These are phyloP conservation scores for Ruditapes philippinarum DNA, from an alignment of 1,140 invertebrate genomes.

Conservation along the genomic window DNA sequence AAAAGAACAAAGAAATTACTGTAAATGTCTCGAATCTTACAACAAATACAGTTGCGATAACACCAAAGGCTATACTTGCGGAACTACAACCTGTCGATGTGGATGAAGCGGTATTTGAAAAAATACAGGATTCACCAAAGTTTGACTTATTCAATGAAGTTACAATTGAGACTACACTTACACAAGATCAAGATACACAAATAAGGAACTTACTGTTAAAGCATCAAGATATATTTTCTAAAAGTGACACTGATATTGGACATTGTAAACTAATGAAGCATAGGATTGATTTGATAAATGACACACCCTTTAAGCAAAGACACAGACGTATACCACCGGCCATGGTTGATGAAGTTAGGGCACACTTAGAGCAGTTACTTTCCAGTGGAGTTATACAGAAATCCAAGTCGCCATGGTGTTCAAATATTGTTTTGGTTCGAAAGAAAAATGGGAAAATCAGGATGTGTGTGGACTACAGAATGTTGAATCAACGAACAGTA, in stretches of 20 bases:
- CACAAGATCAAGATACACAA: background rate
- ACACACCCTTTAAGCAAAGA: no score
- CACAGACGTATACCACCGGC: slow-evolving; percentile 52
- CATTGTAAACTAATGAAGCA: slow-evolving; percentile 41
- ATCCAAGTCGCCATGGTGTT: slow-evolving; percentile 49
- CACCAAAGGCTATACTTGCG: slow-evolving; percentile 52
- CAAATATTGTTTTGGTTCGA: no score
- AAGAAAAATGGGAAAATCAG: no score
- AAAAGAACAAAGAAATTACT: background rate
- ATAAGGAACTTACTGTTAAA: no score
- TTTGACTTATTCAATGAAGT: no score
- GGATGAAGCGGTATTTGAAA: background rate
- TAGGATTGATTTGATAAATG: slow-evolving; percentile 57
- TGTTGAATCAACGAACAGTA: no score
- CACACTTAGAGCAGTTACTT: slow-evolving; percentile 56
- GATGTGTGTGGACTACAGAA: no score
- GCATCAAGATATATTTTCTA: no score
- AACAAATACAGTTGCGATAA: slow-evolving; percentile 39
- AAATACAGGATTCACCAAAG: no score
- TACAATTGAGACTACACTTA: no score
- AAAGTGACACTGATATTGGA: slow-evolving; percentile 56
- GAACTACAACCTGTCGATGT: slow-evolving; percentile 63
- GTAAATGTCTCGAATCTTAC: slow-evolving; percentile 54
- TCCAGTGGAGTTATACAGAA: slow-evolving; percentile 32
- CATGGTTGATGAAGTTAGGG: slow-evolving; percentile 41